Evolutionary conservation across 1,140 invertebrate species (phyloP), one percentile per base, ranked within the genome.

Genomic region (Plutomurus gul): DNA sequence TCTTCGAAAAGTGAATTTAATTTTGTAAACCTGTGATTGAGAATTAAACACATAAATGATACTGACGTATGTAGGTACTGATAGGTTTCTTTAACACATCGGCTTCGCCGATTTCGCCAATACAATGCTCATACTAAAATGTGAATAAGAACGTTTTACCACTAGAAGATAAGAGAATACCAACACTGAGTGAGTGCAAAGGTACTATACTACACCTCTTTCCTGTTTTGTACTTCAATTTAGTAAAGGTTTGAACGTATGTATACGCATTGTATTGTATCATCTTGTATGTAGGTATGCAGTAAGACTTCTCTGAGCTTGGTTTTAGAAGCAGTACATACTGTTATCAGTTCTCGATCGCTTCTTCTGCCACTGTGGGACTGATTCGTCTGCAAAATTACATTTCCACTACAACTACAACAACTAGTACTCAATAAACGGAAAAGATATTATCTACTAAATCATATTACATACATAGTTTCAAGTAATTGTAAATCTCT

Each of bases 351-450:
- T 3, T 65, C 56, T 65, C 56, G 56, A n/a, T n/a, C n/a, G n/a
- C n/a, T n/a, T n/a, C n/a, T 65, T 30, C 36, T 65, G 36, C 56
- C 56, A 65, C 36, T 65, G 27, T 33, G 20, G 56, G 56, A 36
- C 56, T 65, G 56, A 65, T 65, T 65, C 56, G 30, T 43, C 39
- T 43, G 11, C 39, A 13, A n/a, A n/a, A 10, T 13, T 43, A 43
- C 39, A 43, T 30, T 30, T 65, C 27, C 56, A 27, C 18, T 60
- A 30, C 51, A 60, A 33, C 30, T 13, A 65, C 16, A 33, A 65
- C 56, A 65, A 65, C 56, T 65, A 43, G n/a, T n/a, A 65, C 56
- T 65, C 56, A 65, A 65, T 65, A 65, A 65, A 65, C 56, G 56
- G 56, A 65, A 65, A 65, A 65, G 56, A 65, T 65, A 13, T 33